Base-by-base conservation (phyloP, 2,888 invertebrate genomes). In the Spilosoma lubricipeda region DNA sequence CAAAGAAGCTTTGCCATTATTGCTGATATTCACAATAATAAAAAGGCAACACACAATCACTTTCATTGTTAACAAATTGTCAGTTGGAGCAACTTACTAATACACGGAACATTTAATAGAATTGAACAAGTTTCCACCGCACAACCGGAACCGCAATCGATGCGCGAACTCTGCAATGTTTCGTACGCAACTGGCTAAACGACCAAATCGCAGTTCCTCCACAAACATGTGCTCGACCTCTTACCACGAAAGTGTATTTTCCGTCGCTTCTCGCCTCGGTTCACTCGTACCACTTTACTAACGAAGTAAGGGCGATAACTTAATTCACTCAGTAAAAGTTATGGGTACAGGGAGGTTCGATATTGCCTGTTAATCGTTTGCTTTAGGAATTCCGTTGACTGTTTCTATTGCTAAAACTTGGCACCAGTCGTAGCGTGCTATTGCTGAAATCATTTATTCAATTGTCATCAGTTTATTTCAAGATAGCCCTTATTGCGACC, bases 1-100 rank as follows among this genome's bases (percentile, higher is more conserved):
- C 80, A 95, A 78, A 0, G 95, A 95, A 3, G 95, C 95, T 83
- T 93, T 95, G 20, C 95, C 92, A 88, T 93, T 93, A 80, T 92
- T 87, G 76, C 93, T 94, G 2, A 94, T 90, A 84, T 94, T 94
- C 11, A 90, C 88, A 63, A 95, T 87, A 71, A 95, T 89, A 85
- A 94, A 90, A 71, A 94, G 80, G 86, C 88, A 91, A 80, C 90
- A 91, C 83, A 93, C 89, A 73, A 94, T 77, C 63, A 91, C 87
- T 87, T 91, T 95, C 95, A 95, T 95, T 86, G 65, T 79, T 74
- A 56, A 79, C 78, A 56, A 56, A 71, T 71, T 70, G 23, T 64
- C 75, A 79, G n/a, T 67, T 33, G 7, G 27, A 36, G 23, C 5
- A 56, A 56, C 33, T 36, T 69, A 69, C 8, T 39, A 36, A 63